phyloP scores from a whole-genome alignment of 1,140 invertebrate genomes.

The Aphidius ervi region DNA sequence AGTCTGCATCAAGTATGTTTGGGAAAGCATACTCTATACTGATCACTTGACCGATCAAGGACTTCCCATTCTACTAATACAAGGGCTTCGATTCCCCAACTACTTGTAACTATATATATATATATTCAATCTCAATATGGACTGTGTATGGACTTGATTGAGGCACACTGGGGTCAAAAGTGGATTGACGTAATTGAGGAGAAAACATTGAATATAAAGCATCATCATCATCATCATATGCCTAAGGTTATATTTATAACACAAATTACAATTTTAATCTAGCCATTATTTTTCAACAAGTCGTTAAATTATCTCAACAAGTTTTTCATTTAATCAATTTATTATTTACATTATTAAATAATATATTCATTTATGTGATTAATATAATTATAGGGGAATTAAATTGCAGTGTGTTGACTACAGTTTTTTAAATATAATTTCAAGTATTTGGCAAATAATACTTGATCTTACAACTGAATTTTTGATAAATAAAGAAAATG shows the following conservation, averaged over 20 bases:
- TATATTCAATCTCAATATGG: background rate
- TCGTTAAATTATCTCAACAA: background rate
- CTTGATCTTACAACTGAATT: constrained; percentile 8
- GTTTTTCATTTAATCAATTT: background rate
- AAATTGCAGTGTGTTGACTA: background rate
- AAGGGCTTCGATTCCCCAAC: constrained; percentile 8
- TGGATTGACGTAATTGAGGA: constrained; percentile 56
- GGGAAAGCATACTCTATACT: constrained; percentile 31
- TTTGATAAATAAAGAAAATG: constrained; percentile 17
- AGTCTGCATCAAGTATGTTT: constrained; percentile 19
- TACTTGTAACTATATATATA: background rate
- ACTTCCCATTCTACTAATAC: constrained; percentile 33
- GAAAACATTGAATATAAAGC: constrained; percentile 46
- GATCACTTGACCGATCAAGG: constrained; percentile 56
- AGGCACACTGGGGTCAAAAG: constrained; percentile 42
- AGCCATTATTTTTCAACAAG: background rate
- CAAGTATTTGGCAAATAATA: constrained; percentile 1
- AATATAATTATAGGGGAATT: background rate
- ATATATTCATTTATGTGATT: too few species aligned
- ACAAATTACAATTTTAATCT: background rate
- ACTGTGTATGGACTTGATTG: constrained; percentile 10
- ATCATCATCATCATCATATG: constrained; percentile 27
- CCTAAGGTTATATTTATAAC: too few species aligned
- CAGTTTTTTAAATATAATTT: background rate
- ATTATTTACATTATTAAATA: too few species aligned